Evolutionary conservation across 2,888 invertebrate genomes (phyloP).

Genomic region (Drosophila colorata): DNA sequence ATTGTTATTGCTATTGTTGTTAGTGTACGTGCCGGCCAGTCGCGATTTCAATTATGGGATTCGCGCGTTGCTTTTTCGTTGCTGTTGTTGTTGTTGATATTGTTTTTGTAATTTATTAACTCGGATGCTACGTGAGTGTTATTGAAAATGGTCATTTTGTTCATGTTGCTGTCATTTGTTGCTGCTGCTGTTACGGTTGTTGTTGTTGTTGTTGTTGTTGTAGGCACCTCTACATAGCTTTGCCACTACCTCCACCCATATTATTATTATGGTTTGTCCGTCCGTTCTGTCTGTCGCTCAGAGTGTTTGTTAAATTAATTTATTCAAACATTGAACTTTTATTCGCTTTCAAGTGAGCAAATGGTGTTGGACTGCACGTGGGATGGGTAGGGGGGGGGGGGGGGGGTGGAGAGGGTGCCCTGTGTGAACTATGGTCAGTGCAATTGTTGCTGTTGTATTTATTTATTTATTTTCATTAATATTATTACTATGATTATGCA

Average conservation of each 20-base stretch:
- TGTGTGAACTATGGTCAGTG: no score
- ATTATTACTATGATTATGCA: conserved; percentile 10
- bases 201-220: conserved; percentile 23
- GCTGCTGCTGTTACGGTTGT: conserved; percentile 8
- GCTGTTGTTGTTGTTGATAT: conserved; percentile 21
- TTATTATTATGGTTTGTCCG: conserved; percentile 32
- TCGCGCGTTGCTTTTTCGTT: conserved; percentile 3
- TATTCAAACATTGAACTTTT: conserved; percentile 78
- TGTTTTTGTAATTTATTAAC: conserved; percentile 70
- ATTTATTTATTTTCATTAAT: background rate
- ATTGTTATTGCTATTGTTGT: conserved; percentile 34
- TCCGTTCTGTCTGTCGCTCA: conserved; percentile 9
- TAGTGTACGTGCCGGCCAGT: conserved; percentile 55
- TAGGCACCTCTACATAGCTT: no score
- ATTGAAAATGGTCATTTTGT: conserved; percentile 76
- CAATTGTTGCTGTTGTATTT: conserved; percentile 29
- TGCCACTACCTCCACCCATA: conserved; percentile 54
- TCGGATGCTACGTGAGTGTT: conserved; percentile 78
- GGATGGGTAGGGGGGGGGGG: background rate
- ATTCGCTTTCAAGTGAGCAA: conserved; percentile 59
- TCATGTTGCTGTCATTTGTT: conserved; percentile 47
- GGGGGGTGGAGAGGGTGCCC: conserved; percentile 28
- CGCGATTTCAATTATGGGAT: conserved; percentile 48
- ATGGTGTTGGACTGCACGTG: conserved; percentile 29
- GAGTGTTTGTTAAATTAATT: conserved; percentile 54